These are phyloP conservation scores for Ceratina calcarata DNA, from an alignment of 1,140 invertebrate species.

Conservation along the genomic window DNA sequence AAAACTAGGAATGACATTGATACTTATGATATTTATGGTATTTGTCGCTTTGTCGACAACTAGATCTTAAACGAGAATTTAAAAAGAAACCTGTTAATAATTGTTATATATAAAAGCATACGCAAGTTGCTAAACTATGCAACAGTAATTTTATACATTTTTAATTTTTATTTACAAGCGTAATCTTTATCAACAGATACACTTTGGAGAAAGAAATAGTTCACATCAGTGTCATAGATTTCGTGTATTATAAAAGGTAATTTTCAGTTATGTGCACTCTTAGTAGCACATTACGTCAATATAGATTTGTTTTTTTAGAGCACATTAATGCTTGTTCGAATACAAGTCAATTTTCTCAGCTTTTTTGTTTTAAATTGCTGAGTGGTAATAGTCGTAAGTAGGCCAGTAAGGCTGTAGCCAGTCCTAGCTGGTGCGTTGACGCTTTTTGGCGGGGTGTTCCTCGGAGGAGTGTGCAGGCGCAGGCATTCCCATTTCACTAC, in stretches of 20 bases:
- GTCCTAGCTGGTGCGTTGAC: conserved; percentile 84
- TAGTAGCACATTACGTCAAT: conserved; percentile 46
- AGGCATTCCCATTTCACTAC: conserved; percentile 68
- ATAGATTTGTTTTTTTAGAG: conserved; percentile 18
- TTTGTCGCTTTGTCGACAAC: not conserved
- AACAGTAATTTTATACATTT: conserved; percentile 46
- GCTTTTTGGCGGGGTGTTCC: conserved; percentile 81
- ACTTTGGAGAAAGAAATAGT: conserved; percentile 66
- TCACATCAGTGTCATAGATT: conserved; percentile 50
- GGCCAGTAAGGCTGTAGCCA: conserved; percentile 82
- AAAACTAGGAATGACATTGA: conserved; percentile 38
- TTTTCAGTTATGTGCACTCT: conserved; percentile 31
- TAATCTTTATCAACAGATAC: conserved; percentile 33
- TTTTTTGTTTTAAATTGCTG: conserved; percentile 72
- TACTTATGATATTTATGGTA: conserved; percentile 16
- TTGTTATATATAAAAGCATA: conserved; percentile 49
- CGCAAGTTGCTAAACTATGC: conserved; percentile 42
- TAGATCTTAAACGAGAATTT: not conserved
- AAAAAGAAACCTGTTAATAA: conserved; percentile 41
- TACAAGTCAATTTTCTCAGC: conserved; percentile 27
- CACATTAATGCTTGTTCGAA: conserved; percentile 16
- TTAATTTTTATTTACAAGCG: conserved; percentile 59
- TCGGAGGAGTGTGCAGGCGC: conserved; percentile 73
- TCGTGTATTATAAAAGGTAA: conserved; percentile 46
- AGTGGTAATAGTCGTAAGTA: conserved; percentile 80